phyloP scores from a whole-genome alignment of 1,140 invertebrate species.

The Formica exsecta region DNA sequence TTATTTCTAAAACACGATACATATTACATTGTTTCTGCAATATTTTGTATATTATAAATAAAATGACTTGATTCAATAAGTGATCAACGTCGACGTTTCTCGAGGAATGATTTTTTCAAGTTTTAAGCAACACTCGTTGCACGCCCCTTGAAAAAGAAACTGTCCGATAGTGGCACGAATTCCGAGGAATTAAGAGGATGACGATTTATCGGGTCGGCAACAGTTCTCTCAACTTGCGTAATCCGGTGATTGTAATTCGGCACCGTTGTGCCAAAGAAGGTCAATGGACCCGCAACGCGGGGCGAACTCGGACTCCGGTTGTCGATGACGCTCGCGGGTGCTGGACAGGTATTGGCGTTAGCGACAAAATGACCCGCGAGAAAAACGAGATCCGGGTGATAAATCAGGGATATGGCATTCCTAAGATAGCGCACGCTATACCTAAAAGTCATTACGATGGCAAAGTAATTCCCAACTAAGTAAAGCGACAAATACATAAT shows the following conservation, averaged over 20 bases:
- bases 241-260: slow-evolving; percentile 19
- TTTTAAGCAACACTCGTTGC: not conserved
- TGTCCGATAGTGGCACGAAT: not conserved
- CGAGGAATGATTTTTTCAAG: not conserved
- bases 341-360: slow-evolving; percentile 64
- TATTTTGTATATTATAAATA: not conserved
- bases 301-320: not conserved
- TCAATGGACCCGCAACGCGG: slow-evolving; percentile 25
- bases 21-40: not conserved
- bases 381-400: slow-evolving; percentile 75
- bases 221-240: not conserved
- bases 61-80: not conserved
- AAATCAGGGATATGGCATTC: slow-evolving; percentile 80
- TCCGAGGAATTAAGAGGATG: not conserved
- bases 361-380: slow-evolving; percentile 74
- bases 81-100: not conserved
- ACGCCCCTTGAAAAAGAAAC: not conserved
- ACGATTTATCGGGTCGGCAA: not conserved
- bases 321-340: slow-evolving; percentile 34
- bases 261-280: slow-evolving; percentile 24
- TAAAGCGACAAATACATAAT: slow-evolving; percentile 86
- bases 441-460: slow-evolving; percentile 82
- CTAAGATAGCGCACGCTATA: slow-evolving; percentile 72
- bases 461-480: slow-evolving; percentile 85
- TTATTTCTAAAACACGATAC: not conserved